Percentiles rank a stretch among this genome's conserved stretches.
phyloP scores from a whole-genome alignment of 2,888 invertebrate species.

The Caenorhabditis panamensis region DNA sequence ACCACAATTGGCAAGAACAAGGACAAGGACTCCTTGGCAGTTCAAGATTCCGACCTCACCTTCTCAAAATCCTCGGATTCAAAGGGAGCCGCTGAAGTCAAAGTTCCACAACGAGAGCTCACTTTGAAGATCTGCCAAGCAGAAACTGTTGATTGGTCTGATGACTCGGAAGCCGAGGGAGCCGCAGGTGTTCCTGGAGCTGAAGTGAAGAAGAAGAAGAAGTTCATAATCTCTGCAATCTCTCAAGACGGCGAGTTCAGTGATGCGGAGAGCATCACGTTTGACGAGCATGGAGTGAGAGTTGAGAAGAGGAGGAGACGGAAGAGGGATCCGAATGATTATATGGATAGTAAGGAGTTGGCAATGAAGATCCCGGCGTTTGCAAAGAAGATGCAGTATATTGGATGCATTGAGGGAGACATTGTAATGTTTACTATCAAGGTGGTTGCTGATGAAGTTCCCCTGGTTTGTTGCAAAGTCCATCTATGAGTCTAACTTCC shows the following conservation, averaged over 20 bases:
- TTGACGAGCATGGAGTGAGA: constrained; percentile 56
- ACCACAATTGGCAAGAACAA: not conserved
- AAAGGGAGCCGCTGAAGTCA: constrained; percentile 23
- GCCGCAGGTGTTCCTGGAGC: constrained; percentile 20
- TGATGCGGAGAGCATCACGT: constrained; percentile 61
- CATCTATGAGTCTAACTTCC: no score
- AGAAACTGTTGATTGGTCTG: constrained; percentile 49
- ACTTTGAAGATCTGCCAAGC: constrained; percentile 52
- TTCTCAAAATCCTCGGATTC: constrained; percentile 31
- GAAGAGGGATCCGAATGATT: constrained; percentile 41
- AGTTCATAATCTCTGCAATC: constrained; percentile 59
- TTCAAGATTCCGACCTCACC: constrained; percentile 24
- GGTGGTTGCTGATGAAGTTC: constrained; percentile 54
- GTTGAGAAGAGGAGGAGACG: constrained; percentile 43
- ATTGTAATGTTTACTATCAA: constrained; percentile 52
- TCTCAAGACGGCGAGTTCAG: constrained; percentile 62
- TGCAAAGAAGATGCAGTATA: constrained; percentile 62
- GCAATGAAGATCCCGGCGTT: constrained; percentile 59
- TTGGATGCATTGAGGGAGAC: constrained; percentile 64
- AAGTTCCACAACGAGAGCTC: constrained; percentile 41
- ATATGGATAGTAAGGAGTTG: constrained; percentile 32
- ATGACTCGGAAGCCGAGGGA: constrained; percentile 42
- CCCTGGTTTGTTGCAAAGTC: no score
- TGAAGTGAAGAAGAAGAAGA: constrained; percentile 54
- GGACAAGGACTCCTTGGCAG: constrained; percentile 33